Conservation (phyloP, 2,888 invertebrate species). For the Drosophila tanythrix region DNA sequence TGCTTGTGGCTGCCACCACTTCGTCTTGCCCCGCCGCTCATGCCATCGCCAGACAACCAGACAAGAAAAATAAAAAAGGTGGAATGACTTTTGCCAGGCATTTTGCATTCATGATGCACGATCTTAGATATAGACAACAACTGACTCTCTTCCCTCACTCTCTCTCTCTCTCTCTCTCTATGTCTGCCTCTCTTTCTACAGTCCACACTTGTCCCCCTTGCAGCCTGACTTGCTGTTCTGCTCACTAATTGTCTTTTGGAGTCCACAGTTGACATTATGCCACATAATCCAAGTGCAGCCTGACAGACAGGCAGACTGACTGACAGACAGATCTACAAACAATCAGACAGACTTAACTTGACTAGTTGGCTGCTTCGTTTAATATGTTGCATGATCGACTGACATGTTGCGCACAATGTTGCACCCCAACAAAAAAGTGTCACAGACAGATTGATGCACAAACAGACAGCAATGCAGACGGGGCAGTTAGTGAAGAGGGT, state of each 20-base stretch:
- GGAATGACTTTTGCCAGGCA: slow-evolving; percentile 60
- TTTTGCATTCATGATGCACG: slow-evolving; percentile 53
- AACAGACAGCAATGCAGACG: slow-evolving; percentile 21
- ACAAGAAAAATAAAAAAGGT: slow-evolving; percentile 34
- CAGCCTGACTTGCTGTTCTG: slow-evolving; percentile 23
- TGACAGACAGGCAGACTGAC: neutral
- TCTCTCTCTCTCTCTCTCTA: neutral
- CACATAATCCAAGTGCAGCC: slow-evolving; percentile 10
- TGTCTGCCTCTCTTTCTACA: neutral
- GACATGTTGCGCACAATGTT: slow-evolving; percentile 59
- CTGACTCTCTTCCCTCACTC: neutral
- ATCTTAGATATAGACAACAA: slow-evolving; percentile 55
- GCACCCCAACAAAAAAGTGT: slow-evolving; percentile 58
- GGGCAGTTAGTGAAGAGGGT: neutral
- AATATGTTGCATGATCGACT: slow-evolving; percentile 60
- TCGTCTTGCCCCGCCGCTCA: neutral
- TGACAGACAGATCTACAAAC: slow-evolving; percentile 6
- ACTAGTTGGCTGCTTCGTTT: slow-evolving; percentile 53
- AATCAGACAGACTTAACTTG: slow-evolving; percentile 12
- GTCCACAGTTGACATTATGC: slow-evolving; percentile 39
- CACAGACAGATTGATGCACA: slow-evolving; percentile 70
- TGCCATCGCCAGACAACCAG: slow-evolving; percentile 19
- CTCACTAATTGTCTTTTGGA: slow-evolving; percentile 57
- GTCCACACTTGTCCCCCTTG: neutral
- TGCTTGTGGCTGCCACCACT: slow-evolving; percentile 1